Evolutionary conservation across 2,888 invertebrate genomes (phyloP).

Genomic region (Tortricodes alternella): DNA sequence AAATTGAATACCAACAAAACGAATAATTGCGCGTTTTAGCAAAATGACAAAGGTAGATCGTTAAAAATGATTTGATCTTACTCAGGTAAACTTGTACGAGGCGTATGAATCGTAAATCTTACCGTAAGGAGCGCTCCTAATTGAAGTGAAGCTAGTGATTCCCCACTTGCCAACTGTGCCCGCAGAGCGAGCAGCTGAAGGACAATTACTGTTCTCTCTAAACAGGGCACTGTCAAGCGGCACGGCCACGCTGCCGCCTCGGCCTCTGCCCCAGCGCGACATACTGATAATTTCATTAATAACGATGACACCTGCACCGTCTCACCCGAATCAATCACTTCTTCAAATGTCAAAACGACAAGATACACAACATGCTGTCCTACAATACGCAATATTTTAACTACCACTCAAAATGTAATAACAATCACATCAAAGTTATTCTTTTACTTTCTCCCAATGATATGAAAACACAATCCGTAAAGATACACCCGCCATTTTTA

Average conservation of each 20-base stretch:
- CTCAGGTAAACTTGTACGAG: background rate
- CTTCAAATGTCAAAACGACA: conserved; percentile 63
- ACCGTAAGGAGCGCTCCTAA: conserved; percentile 90
- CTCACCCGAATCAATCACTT: conserved; percentile 56
- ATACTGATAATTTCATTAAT: conserved; percentile 82
- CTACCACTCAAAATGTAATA: conserved; percentile 40
- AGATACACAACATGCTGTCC: conserved; percentile 56
- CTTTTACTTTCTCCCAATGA: conserved; percentile 61
- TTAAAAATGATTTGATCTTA: background rate
- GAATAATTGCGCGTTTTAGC: background rate
- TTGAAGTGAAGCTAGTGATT: conserved; percentile 95
- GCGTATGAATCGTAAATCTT: conserved; percentile 56
- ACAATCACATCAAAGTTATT: conserved; percentile 50
- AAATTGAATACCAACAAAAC: too few species aligned
- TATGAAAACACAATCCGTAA: conserved; percentile 78
- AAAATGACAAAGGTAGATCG: too few species aligned
- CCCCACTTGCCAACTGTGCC: conserved; percentile 97
- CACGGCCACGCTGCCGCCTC: conserved; percentile 83
- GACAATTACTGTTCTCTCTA: conserved; percentile 91
- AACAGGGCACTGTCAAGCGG: conserved; percentile 85
- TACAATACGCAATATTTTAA: conserved; percentile 40
- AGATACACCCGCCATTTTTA: conserved; percentile 83
- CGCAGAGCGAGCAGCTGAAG: conserved; percentile 93
- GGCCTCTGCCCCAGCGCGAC: conserved; percentile 86
- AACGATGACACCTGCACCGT: conserved; percentile 72